Base-by-base conservation (phyloP, 2,113 vertebrate genomes). In the Laticauda colubrina region DNA sequence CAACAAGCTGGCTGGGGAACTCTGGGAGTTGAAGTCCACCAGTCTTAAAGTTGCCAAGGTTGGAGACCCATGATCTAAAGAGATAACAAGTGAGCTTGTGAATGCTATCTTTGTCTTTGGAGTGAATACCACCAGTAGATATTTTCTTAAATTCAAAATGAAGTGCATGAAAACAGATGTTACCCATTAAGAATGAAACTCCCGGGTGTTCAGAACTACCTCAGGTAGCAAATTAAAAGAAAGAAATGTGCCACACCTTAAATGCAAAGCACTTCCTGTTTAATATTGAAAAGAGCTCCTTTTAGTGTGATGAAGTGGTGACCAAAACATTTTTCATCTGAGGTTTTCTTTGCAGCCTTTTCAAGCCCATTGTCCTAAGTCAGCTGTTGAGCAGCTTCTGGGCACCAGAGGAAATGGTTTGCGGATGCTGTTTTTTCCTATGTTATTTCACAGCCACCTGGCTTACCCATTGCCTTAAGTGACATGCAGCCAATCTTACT, bases 231-330 rank as follows among this genome's bases (percentile, higher is more conserved):
- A 43, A 91, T 2, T 85, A 92, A 95, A 56, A 91, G 75, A 87
- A 91, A 94, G 92, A 92, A 56, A 81, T 39, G 10, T 4, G 11
- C 53, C 51, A 45, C 69, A 86, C 53, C 88, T 93, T 93, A 90
- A 92, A 21, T 7, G 8, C 87, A 20, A 45, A 69, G 48, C 88
- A 34, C n/a, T 95, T 96, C 95, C 95, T 96, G 93, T 87, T 92
- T 87, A 57, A 94, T 61, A 93, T 89, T 90, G 81, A 93, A 93
- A 93, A 48, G 61, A 45, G 55, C 91, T 90, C 0, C 8, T 86
- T 57, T 34, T 45, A 0, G 2, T 64, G 59, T 45, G 18, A 7
- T 2, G 0, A 0, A 0, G 29, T 0, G 0, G 64, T 53, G 88
- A 26, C 64, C 93, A 53, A 64, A 81, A 91, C 61, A 18, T 2